Percentiles rank a stretch among this genome's conserved stretches.
phyloP scores from a whole-genome alignment of 1,140 invertebrate genomes.

The Aphis gossypii region DNA sequence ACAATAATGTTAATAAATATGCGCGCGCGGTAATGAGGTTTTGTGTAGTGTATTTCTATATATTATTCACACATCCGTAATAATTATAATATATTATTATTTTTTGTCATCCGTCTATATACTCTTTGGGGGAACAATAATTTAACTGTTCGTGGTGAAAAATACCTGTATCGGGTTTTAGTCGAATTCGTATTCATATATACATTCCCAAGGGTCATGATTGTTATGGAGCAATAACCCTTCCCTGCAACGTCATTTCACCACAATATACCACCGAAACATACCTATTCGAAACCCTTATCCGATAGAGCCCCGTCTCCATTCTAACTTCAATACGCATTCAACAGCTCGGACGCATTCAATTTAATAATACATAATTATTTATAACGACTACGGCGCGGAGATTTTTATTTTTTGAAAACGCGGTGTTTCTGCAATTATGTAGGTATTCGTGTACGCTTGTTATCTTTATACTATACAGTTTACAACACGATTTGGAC shows the following conservation, averaged over 20 bases:
- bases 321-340: background rate
- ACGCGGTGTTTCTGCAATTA: too few relatives aligned
- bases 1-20: background rate
- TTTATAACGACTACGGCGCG: background rate
- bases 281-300: background rate
- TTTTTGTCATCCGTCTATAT: background rate
- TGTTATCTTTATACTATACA: too few relatives aligned
- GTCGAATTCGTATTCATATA: background rate
- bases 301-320: background rate
- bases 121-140: background rate
- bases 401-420: too few relatives aligned
- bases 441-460: too few relatives aligned
- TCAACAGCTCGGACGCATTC: background rate
- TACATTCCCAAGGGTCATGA: background rate
- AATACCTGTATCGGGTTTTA: background rate
- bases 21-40: background rate
- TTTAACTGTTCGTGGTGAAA: background rate
- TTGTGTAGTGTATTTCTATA: background rate
- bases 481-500: background rate
- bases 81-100: conserved; percentile 2
- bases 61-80: background rate
- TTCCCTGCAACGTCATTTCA: background rate
- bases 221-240: too few relatives aligned
- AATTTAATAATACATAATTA: too few relatives aligned
- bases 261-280: background rate